Conservation (phyloP, 2,113 vertebrate species). For the Chinchilla lanigera region DNA sequence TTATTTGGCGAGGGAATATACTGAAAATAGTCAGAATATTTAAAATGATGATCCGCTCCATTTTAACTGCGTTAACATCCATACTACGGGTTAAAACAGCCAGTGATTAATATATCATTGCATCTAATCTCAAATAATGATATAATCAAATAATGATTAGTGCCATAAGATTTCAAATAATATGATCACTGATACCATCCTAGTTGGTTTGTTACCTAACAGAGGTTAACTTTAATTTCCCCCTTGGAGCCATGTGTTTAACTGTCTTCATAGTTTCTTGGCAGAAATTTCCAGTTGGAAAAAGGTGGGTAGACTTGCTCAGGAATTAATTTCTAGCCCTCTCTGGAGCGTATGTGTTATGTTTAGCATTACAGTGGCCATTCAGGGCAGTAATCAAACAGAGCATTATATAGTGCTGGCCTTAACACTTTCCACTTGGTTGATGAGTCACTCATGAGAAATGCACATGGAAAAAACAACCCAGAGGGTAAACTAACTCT, state of each 20-base stretch:
- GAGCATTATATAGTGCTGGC: background rate
- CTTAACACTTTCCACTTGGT: background rate
- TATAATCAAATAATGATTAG: background rate
- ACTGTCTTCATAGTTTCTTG: background rate
- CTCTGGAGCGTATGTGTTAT: background rate
- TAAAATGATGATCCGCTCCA: background rate
- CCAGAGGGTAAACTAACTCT: background rate
- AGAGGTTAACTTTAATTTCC: background rate
- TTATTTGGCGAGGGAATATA: background rate
- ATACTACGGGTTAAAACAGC: background rate
- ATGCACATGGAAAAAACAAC: background rate
- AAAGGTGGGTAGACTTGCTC: background rate
- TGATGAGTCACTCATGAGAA: background rate
- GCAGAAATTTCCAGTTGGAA: background rate
- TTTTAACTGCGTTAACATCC: background rate
- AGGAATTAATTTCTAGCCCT: slow-evolving; percentile 22
- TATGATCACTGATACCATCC: background rate
- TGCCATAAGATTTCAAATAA: background rate
- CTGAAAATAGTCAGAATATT: background rate
- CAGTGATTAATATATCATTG: background rate
- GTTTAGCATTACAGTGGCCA: background rate
- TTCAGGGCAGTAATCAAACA: background rate
- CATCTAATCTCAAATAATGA: background rate
- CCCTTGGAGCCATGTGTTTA: background rate
- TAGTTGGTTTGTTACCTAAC: background rate